A percentile compares a stretch with the other conserved stretches of the same genome.
phyloP scores from a whole-genome alignment of 2,888 invertebrate genomes.

The Pterostichus madidus region DNA sequence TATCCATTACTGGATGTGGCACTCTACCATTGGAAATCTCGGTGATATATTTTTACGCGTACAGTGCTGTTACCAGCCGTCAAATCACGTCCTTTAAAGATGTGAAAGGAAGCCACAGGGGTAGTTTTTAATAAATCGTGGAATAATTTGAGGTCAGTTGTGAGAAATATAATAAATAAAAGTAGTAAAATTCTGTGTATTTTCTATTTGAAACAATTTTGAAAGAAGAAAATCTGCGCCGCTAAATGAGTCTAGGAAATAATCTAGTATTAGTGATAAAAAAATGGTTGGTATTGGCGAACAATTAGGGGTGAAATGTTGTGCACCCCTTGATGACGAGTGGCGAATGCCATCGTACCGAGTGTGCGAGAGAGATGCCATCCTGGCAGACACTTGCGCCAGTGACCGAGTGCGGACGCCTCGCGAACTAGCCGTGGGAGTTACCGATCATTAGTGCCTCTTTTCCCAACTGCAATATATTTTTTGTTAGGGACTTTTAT shows the following conservation, averaged over 20 bases:
- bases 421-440: slow-evolving; percentile 63
- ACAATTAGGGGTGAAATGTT: slow-evolving; percentile 28
- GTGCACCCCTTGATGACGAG: slow-evolving; percentile 35
- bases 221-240: no score
- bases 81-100: no score
- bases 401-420: slow-evolving; percentile 65
- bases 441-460: slow-evolving; percentile 63
- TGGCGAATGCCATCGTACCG: slow-evolving; percentile 21
- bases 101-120: no score
- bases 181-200: no score
- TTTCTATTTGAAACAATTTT: no score
- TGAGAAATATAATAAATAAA: no score
- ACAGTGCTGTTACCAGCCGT: no score
- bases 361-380: slow-evolving; percentile 34
- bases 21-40: no score
- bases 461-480: slow-evolving; percentile 61
- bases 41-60: no score
- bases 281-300: slow-evolving; percentile 13
- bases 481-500: slow-evolving; percentile 61
- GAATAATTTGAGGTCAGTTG: no score
- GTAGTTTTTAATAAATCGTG: no score
- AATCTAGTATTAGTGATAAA: neutral
- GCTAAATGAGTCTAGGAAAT: neutral
- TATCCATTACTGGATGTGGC: no score
- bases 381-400: slow-evolving; percentile 51